Conservation (phyloP, 2,797 vertebrate species). For the Coilia nasus region DNA sequence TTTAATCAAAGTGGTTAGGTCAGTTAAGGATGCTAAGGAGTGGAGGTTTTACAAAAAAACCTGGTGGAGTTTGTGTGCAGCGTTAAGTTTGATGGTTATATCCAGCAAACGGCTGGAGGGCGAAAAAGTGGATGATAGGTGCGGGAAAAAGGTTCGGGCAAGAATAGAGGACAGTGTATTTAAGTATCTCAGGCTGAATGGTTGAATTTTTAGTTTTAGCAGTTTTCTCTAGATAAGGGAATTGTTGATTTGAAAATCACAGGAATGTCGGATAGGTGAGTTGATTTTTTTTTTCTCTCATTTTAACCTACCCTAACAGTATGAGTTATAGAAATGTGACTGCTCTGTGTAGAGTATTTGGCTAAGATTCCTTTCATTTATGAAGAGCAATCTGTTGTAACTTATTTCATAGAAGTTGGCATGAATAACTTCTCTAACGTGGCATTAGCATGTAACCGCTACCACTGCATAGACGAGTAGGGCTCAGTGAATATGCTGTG, state of each 20-base stretch:
- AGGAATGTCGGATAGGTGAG: background rate
- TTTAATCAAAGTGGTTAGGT: background rate
- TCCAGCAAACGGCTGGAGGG: background rate
- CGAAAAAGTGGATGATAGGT: background rate
- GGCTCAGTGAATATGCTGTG: background rate
- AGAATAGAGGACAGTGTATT: background rate
- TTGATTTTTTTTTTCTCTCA: background rate
- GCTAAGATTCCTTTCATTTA: background rate
- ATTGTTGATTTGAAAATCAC: background rate
- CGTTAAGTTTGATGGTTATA: background rate
- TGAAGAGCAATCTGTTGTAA: background rate
- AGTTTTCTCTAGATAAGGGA: background rate
- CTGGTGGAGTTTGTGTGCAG: background rate
- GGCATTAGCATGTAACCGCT: conserved; percentile 15
- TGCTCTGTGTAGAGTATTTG: background rate
- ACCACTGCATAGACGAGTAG: background rate
- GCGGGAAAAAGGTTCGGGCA: background rate
- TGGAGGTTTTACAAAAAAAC: background rate
- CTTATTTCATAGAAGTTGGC: background rate
- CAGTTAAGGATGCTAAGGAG: background rate
- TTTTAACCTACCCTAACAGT: background rate
- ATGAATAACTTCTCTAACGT: conserved; percentile 3
- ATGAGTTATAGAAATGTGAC: background rate
- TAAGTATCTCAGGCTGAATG: background rate
- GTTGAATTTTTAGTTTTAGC: background rate